A percentile compares a stretch with the other conserved stretches of the same genome.
Conservation (phyloP, 2,888 invertebrate genomes). For the Mimachlamys varia region DNA sequence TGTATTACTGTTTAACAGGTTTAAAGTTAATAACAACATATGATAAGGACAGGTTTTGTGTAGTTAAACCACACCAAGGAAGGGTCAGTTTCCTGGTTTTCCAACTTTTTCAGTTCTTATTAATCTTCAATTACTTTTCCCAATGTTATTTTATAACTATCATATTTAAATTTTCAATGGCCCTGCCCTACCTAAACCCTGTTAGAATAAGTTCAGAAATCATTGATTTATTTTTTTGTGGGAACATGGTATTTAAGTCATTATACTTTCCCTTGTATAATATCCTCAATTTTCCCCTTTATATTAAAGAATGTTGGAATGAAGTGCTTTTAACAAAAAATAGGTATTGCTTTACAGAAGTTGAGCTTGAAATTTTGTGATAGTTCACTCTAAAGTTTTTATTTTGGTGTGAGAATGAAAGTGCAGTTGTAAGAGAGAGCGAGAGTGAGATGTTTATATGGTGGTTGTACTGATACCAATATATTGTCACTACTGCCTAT, state of each 20-base stretch:
- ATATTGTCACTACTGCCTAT: neutral
- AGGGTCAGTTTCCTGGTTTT: neutral
- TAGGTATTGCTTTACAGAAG: conserved; percentile 16
- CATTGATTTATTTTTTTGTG: neutral
- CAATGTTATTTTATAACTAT: no score
- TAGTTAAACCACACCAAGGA: neutral
- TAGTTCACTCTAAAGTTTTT: neutral
- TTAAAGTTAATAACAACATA: no score
- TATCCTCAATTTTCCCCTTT: neutral
- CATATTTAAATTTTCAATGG: neutral
- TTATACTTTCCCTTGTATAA: neutral
- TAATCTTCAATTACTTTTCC: no score
- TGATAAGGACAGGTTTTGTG: no score
- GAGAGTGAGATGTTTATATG: neutral
- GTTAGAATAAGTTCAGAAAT: neutral
- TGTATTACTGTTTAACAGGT: no score
- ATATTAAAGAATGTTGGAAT: neutral
- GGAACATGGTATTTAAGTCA: neutral
- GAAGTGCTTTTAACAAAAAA: conserved; percentile 12
- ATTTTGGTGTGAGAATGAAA: neutral
- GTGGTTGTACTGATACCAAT: neutral
- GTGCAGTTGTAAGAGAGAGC: no score
- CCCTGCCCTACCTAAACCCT: neutral
- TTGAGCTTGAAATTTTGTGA: neutral
- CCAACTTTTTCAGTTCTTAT: neutral